phyloP scores from a whole-genome alignment of 1,140 invertebrate species.

The Thaumetopoea pityocampa region DNA sequence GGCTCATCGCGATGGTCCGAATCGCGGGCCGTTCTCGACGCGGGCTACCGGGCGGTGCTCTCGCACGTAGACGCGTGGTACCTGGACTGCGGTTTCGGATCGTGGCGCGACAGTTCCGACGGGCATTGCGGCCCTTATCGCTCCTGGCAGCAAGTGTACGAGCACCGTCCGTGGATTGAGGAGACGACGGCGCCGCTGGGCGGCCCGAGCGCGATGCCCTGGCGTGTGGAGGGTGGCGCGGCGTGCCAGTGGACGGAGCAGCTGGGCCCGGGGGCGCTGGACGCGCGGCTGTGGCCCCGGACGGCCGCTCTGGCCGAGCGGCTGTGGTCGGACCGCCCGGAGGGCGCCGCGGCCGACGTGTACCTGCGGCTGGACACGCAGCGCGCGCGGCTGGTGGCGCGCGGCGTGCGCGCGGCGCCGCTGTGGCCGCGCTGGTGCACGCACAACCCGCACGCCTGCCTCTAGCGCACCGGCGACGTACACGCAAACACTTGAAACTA shows the following conservation, averaged over 20 bases:
- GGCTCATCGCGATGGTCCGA: constrained; percentile 86
- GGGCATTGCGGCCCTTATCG: constrained; percentile 88
- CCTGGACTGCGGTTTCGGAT: constrained; percentile 89
- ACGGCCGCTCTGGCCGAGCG: constrained; percentile 84
- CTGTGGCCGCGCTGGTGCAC: constrained; percentile 86
- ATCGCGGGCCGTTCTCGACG: constrained; percentile 82
- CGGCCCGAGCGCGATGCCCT: constrained; percentile 81
- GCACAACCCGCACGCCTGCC: constrained; percentile 84
- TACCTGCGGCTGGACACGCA: constrained; percentile 82
- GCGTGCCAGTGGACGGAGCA: constrained; percentile 86
- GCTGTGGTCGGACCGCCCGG: constrained; percentile 65
- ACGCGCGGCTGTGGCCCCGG: constrained; percentile 83
- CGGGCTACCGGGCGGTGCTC: constrained; percentile 85
- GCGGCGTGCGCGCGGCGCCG: constrained; percentile 81
- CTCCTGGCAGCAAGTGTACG: constrained; percentile 89
- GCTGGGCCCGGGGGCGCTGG: constrained; percentile 77
- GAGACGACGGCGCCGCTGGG: constrained; percentile 77
- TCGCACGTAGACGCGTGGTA: constrained; percentile 92
- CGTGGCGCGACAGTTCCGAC: constrained; percentile 81
- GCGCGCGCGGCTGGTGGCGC: constrained; percentile 77
- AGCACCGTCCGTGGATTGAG: constrained; percentile 84
- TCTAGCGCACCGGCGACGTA: constrained; percentile 45
- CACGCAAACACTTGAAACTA: constrained; percentile 2
- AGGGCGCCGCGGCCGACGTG: constrained; percentile 71
- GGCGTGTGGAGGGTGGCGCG: constrained; percentile 84